phyloP scores from a whole-genome alignment of 2,888 invertebrate genomes.

The Tinea trinotella region DNA sequence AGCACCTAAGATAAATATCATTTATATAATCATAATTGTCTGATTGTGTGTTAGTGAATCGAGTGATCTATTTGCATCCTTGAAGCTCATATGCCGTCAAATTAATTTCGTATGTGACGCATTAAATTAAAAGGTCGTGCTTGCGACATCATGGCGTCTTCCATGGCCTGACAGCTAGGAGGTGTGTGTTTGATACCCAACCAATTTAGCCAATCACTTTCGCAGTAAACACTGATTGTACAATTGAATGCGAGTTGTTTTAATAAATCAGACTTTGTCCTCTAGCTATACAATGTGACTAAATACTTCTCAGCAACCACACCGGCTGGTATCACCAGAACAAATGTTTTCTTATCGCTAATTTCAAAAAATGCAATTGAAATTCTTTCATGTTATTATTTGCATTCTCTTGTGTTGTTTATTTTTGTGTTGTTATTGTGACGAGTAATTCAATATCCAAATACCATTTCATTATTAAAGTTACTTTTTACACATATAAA shows the following conservation, averaged over 20 bases:
- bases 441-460: no score
- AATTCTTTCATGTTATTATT: not conserved
- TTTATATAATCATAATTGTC: no score
- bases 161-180: slow-evolving; percentile 16
- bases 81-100: not conserved
- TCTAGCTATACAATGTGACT: not conserved
- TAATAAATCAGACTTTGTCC: slow-evolving; percentile 14
- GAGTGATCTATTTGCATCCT: not conserved
- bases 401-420: not conserved
- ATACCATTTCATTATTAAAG: not conserved
- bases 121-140: slow-evolving; percentile 12
- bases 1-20: slow-evolving; percentile 75
- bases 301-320: slow-evolving; percentile 1
- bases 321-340: not conserved
- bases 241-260: slow-evolving; percentile 2
- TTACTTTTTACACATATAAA: no score
- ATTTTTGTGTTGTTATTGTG: not conserved
- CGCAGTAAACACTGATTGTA: slow-evolving; percentile 16
- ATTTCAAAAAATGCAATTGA: not conserved
- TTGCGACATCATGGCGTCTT: not conserved
- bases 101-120: slow-evolving; percentile 5
- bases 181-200: slow-evolving; percentile 10
- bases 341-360: not conserved
- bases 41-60: no score
- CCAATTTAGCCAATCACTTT: slow-evolving; percentile 18